Evolutionary conservation across 2,113 vertebrate species (phyloP).

Genomic region (Hyperopisus bebe): DNA sequence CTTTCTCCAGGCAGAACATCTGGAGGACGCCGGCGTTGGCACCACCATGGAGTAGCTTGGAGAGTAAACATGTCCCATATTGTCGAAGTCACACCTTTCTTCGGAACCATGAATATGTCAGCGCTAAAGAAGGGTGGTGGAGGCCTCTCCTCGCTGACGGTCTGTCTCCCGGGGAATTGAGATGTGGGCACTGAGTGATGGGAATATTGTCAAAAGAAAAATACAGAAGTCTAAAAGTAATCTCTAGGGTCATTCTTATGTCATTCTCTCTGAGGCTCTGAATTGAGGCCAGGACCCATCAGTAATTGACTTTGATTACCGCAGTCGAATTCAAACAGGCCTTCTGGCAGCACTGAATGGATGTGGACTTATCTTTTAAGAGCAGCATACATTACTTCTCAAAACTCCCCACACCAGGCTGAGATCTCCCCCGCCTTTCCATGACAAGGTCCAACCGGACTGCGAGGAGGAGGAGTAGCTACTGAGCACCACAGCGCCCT

Average conservation of each 20-base stretch:
- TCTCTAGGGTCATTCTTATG: constrained; percentile 12
- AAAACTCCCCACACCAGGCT: not conserved
- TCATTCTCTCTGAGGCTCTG: not conserved
- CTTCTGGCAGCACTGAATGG: not conserved
- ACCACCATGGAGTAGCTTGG: not conserved
- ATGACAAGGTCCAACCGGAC: not conserved
- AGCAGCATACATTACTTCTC: not conserved
- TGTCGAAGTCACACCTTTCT: not conserved
- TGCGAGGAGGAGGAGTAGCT: too few species aligned
- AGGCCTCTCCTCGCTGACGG: not conserved
- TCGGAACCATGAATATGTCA: constrained; percentile 4
- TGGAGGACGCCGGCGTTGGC: not conserved
- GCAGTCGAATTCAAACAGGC: not conserved
- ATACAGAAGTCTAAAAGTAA: constrained; percentile 15
- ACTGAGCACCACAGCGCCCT: not conserved
- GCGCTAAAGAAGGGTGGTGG: not conserved
- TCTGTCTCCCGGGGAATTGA: constrained; percentile 1
- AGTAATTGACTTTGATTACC: constrained; percentile 15
- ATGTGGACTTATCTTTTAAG: constrained; percentile 2
- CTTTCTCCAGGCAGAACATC: not conserved
- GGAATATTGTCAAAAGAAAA: constrained; percentile 22
- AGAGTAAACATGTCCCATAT: not conserved
- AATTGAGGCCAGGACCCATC: not conserved
- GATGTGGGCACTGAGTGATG: constrained; percentile 10
- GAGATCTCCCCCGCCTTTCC: not conserved